These are phyloP conservation scores for Encarsia formosa DNA, from an alignment of 2,888 invertebrate genomes.

Conservation along the genomic window DNA sequence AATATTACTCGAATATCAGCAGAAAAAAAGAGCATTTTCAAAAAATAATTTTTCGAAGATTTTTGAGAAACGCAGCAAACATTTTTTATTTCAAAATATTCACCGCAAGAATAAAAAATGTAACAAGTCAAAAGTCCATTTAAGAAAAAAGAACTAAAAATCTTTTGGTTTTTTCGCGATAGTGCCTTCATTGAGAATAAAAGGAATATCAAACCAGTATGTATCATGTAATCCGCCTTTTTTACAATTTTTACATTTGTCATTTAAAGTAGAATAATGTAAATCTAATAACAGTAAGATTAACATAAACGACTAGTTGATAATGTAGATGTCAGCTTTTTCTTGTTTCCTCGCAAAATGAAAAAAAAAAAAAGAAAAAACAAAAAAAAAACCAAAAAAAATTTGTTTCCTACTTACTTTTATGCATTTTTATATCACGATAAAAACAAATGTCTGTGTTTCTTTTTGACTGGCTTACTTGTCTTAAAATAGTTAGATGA, in stretches of 20 bases:
- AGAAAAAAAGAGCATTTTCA: conserved; percentile 8
- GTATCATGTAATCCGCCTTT: conserved; percentile 26
- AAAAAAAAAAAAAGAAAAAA: neutral
- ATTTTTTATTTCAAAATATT: too few relatives aligned
- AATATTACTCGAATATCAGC: conserved; percentile 8
- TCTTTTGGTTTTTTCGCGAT: conserved; percentile 27
- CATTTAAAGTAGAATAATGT: too few relatives aligned
- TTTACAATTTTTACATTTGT: conserved; percentile 27
- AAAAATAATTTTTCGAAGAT: conserved; percentile 6
- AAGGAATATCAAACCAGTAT: conserved; percentile 18
- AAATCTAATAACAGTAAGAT: too few relatives aligned
- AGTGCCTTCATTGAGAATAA: conserved; percentile 26
- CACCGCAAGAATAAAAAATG: too few relatives aligned
- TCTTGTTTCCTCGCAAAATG: conserved; percentile 16
- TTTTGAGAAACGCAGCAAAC: too few relatives aligned
- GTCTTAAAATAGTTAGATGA: too few relatives aligned
- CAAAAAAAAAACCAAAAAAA: neutral
- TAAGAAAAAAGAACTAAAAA: conserved; percentile 14
- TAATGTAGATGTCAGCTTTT: conserved; percentile 13
- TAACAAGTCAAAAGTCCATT: too few relatives aligned
- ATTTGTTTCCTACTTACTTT: conserved; percentile 11
- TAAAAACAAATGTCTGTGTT: too few relatives aligned
- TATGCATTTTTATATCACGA: conserved; percentile 8
- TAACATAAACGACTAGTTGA: conserved; percentile 17
- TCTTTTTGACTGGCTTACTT: too few relatives aligned